These are phyloP conservation scores for Noctuana brunneofusca DNA, from an alignment of 2,888 invertebrate genomes.

Conservation along the genomic window DNA sequence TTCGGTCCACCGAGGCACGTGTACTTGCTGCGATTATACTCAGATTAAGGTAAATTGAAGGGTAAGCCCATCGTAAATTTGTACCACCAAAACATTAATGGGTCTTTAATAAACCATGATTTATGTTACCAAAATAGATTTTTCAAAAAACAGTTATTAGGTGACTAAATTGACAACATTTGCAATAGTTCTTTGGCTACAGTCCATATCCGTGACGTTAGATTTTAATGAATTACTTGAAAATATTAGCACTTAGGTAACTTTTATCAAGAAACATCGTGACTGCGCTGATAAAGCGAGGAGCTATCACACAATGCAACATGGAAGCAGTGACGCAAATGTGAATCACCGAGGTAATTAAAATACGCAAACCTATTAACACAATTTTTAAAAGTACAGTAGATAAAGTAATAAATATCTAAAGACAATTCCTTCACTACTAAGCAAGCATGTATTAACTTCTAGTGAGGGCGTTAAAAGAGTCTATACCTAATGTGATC, in stretches of 20 bases:
- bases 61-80: slow-evolving; percentile 12
- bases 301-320: slow-evolving; percentile 4
- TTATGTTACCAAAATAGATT: neutral
- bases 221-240: neutral
- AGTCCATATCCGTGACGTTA: too few species aligned
- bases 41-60: slow-evolving; percentile 27
- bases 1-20: slow-evolving; percentile 74
- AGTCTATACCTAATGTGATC: too few species aligned
- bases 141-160: neutral
- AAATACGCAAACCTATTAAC: too few species aligned
- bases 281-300: neutral
- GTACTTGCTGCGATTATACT: slow-evolving; percentile 40
- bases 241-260: neutral
- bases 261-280: neutral
- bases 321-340: neutral
- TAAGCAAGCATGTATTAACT: too few species aligned
- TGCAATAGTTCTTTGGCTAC: too few species aligned
- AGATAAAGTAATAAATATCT: too few species aligned
- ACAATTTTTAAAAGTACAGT: too few species aligned
- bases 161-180: neutral
- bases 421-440: too few species aligned
- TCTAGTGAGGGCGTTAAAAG: too few species aligned
- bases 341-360: neutral
- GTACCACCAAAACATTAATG: slow-evolving; percentile 11
- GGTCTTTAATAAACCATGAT: slow-evolving; percentile 9